These are phyloP conservation scores for Diaperis boleti DNA, from an alignment of 2,888 invertebrate genomes.

Conservation along the genomic window DNA sequence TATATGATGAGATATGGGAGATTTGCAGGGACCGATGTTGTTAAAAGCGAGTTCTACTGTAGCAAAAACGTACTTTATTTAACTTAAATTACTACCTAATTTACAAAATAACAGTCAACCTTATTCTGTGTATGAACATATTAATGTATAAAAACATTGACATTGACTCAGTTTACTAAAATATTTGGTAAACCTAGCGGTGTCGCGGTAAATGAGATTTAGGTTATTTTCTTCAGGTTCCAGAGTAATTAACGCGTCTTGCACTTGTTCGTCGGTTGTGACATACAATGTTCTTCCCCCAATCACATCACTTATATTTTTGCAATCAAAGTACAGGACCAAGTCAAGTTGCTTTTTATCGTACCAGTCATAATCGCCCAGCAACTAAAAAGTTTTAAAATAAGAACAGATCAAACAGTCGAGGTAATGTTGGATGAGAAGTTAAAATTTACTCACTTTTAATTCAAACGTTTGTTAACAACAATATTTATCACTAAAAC, in stretches of 20 bases:
- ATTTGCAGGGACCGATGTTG: too few relatives aligned
- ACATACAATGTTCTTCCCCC: constrained; percentile 63
- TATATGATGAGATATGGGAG: too few relatives aligned
- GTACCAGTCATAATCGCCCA: constrained; percentile 62
- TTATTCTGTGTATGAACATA: constrained; percentile 64
- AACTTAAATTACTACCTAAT: too few relatives aligned
- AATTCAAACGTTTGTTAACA: too few relatives aligned
- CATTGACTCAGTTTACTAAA: constrained; percentile 61
- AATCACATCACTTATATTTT: constrained; percentile 52
- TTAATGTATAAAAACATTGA: constrained; percentile 58
- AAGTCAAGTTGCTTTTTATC: constrained; percentile 62
- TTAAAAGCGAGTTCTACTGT: too few relatives aligned
- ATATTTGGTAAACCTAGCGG: constrained; percentile 66
- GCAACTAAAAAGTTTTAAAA: constrained; percentile 60
- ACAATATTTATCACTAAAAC: too few relatives aligned
- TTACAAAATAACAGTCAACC: constrained; percentile 38
- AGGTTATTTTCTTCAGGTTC: constrained; percentile 76
- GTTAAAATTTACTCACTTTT: too few relatives aligned
- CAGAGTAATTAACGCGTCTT: constrained; percentile 69
- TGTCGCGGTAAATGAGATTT: constrained; percentile 74
- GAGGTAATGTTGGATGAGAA: too few relatives aligned
- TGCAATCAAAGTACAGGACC: constrained; percentile 60
- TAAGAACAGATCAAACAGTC: too few relatives aligned
- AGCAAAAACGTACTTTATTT: too few relatives aligned
- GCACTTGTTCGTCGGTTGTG: constrained; percentile 60